Evolutionary conservation across 2,888 invertebrate species (phyloP), one percentile per base, ranked within the genome.

Genomic region (Hypselothyrea guttata): DNA sequence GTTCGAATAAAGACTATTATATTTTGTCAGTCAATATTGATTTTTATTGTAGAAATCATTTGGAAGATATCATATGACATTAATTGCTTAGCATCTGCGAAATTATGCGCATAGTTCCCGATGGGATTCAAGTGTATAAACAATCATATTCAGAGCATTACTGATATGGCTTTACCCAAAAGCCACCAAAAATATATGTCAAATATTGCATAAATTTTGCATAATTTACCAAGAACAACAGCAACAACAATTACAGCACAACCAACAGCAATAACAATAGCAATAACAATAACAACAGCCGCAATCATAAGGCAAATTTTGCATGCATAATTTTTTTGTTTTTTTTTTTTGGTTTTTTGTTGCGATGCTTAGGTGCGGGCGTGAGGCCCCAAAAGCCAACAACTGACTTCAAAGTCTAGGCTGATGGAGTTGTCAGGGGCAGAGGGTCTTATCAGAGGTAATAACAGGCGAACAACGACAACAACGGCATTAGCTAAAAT

Each of bases 251-350:
- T n/a, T n/a, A n/a, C n/a, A n/a, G n/a, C n/a, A n/a, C n/a, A n/a
- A n/a, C n/a, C n/a, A 51, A 62, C 37, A 47, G 28, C 40, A 16
- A 27, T 42, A 33, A 42, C 30, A 37, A 45, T 37, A 41, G 35
- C 35, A 47, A 46, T n/a, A 58, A 41, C 37, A 47, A 46, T 7
- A 52, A 41, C 15, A 41, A 34, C 47, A 59, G 35, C 45, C 51
- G 57, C 44, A 68, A 60, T 48, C 64, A 53, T 47, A 53, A 47
- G 61, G 42, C 37, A 60, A 46, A 64, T 65, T 76, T 61, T 60
- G 81, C 73, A 79, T 84, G 77, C 62, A 84, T 76, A 84, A 84
- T 84, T 74, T 65, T n/a, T n/a, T n/a, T n/a, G n/a, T n/a, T n/a
- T n/a, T n/a, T n/a, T n/a, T n/a, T n/a, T n/a, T n/a, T n/a, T n/a